Conservation (phyloP, 1,140 invertebrate genomes). For the Centruroides vittatus region DNA sequence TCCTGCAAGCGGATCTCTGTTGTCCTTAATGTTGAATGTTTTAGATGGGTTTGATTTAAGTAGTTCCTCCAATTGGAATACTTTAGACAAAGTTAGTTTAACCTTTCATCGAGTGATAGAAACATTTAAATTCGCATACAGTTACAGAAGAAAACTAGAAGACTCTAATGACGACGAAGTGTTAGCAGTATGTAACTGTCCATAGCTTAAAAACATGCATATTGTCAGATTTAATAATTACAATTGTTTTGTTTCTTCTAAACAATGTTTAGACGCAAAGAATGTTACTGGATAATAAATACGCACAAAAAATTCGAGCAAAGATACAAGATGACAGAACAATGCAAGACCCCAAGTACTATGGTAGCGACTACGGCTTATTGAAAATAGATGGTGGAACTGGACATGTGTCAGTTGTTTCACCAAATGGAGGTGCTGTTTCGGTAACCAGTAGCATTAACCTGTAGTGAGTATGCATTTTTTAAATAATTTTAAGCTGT, state of each 20-base stretch:
- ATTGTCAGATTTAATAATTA: too few species aligned
- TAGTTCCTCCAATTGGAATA: too few species aligned
- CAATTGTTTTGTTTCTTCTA: background rate
- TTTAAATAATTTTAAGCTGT: too few species aligned
- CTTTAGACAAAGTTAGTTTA: too few species aligned
- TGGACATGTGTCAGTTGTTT: slow-evolving; percentile 71
- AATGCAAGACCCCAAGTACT: slow-evolving; percentile 45
- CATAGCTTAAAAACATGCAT: too few species aligned
- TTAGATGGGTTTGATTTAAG: slow-evolving; percentile 44
- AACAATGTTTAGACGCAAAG: slow-evolving; percentile 1
- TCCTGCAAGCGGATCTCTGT: slow-evolving; percentile 62
- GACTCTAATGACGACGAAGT: slow-evolving; percentile 22
- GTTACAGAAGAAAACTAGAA: slow-evolving; percentile 30
- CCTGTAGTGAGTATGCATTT: slow-evolving; percentile 52
- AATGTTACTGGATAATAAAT: background rate
- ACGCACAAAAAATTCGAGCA: slow-evolving; percentile 6
- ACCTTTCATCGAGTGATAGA: slow-evolving; percentile 32
- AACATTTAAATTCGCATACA: slow-evolving; percentile 39
- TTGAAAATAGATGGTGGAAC: slow-evolving; percentile 62
- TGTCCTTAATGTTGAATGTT: slow-evolving; percentile 68
- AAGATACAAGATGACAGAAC: slow-evolving; percentile 44
- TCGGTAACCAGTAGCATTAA: slow-evolving; percentile 85
- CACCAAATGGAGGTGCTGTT: slow-evolving; percentile 79
- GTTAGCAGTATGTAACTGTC: too few species aligned
- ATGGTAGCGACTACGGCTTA: slow-evolving; percentile 43